Percentiles rank a stretch among this genome's conserved stretches.
phyloP scores from a whole-genome alignment of 2,797 vertebrate species.

The Adelosebastes latens region DNA sequence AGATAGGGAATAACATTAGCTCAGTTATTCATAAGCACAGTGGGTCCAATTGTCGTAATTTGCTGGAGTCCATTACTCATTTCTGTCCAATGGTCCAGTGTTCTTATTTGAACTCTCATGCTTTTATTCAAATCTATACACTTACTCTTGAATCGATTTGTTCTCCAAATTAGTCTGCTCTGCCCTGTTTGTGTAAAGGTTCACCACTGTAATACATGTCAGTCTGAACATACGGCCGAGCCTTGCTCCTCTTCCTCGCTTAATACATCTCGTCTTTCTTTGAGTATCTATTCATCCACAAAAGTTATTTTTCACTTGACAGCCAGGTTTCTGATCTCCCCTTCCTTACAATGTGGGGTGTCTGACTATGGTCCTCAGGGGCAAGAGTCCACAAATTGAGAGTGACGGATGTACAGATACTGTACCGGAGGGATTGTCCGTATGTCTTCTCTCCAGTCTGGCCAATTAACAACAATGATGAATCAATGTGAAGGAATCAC shows the following conservation, averaged over 20 bases:
- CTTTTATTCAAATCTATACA: neutral
- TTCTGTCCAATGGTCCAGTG: neutral
- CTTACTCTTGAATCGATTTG: neutral
- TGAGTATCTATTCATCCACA: neutral
- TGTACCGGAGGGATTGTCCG: slow-evolving; percentile 10
- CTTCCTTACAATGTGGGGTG: neutral
- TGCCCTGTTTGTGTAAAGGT: neutral
- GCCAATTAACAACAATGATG: slow-evolving; percentile 34
- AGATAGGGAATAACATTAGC: slow-evolving; percentile 42
- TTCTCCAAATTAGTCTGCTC: neutral
- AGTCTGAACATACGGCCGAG: slow-evolving; percentile 23
- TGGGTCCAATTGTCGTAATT: slow-evolving; percentile 20
- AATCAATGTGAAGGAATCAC: slow-evolving; percentile 13
- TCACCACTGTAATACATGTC: neutral
- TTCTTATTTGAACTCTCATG: neutral
- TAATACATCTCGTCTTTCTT: neutral
- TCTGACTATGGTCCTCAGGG: slow-evolving; percentile 37
- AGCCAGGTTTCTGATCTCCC: slow-evolving; percentile 1
- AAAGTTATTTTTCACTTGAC: neutral
- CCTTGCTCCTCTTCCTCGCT: slow-evolving; percentile 63
- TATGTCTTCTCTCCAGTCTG: slow-evolving; percentile 31
- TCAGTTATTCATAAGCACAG: slow-evolving; percentile 40
- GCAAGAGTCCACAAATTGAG: slow-evolving; percentile 19
- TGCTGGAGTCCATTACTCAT: slow-evolving; percentile 25
- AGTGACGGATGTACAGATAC: slow-evolving; percentile 18